Base-by-base conservation (phyloP, 2,888 invertebrate species). In the Amblyjoppa fuscipennis region DNA sequence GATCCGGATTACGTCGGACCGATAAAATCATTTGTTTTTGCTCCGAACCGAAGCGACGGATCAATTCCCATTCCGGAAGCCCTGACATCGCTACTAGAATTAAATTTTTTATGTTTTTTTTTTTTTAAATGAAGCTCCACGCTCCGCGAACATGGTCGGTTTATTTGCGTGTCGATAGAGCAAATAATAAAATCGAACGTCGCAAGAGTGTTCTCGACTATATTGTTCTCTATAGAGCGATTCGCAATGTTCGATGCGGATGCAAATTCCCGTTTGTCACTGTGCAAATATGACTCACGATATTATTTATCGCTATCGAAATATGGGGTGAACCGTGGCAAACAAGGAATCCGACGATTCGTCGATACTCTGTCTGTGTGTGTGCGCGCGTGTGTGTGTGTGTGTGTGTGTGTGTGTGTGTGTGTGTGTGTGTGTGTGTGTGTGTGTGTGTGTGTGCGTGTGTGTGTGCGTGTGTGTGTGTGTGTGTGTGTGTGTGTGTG, bases 291-390 rank as follows among this genome's bases (percentile, higher is more conserved):
- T 59, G 59, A 59, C 28, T 59, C 59, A 59, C 28, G 28, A 59
- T 25, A n/a, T 11, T 59, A 28, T 59, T 59, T 59, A 25, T 59
- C 59, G 13, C 13, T 28, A 59, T 25, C 59, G 59, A 59, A 11
- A 13, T 59, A 59, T 11, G 11, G 59, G 59, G 25, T 4, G 20
- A 28, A 59, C 38, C 59, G 28, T 45, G 41, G 28, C 59, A 74
- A 74, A 74, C 45, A 45, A 59, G 61, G n/a, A 6, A 41, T 20
- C 59, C 4, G 59, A 28, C 11, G 38, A 56, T 38, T 53, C 51
- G n/a, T 71, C 38, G 56, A 56, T 51, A 56, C 20, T n/a, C 41
- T 59, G 7, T 28, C 28, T 59, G 20, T 28, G 9, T 25, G 20
- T 20, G 20, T 20, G 20, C 0, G 20, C 20, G 20, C 0, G 20